Conservation (phyloP, 1,140 invertebrate species). For the Eumeta japonica region DNA sequence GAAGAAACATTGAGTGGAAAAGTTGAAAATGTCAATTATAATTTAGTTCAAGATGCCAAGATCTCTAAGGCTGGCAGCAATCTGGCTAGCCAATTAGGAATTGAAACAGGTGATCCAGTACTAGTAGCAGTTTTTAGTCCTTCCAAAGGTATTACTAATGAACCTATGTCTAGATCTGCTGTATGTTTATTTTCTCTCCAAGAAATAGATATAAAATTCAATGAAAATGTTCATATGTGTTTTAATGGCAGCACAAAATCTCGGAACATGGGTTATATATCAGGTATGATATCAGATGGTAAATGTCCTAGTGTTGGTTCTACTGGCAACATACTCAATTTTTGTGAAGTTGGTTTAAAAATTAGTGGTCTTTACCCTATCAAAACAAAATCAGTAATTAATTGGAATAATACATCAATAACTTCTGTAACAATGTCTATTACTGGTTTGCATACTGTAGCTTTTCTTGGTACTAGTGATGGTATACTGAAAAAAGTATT, state of each 20-base stretch:
- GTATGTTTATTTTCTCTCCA: conserved; percentile 79
- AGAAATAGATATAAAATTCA: conserved; percentile 90
- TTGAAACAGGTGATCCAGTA: conserved; percentile 73
- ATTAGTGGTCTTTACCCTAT: conserved; percentile 87
- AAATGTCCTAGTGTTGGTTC: conserved; percentile 83
- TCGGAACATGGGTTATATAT: conserved; percentile 87
- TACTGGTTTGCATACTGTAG: conserved; percentile 86
- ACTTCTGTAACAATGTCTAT: conserved; percentile 80
- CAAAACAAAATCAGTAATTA: conserved; percentile 67
- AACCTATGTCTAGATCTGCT: conserved; percentile 74
- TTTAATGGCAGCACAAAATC: conserved; percentile 91
- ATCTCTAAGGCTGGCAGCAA: conserved; percentile 77
- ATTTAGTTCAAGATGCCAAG: conserved; percentile 89
- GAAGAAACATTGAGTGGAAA: conserved; percentile 51
- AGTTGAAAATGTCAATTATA: conserved; percentile 67
- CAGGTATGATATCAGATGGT: conserved; percentile 85
- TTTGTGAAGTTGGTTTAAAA: conserved; percentile 89
- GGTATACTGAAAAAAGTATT: conserved; percentile 41
- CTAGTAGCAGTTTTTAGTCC: conserved; percentile 84
- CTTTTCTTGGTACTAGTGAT: conserved; percentile 67
- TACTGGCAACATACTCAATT: conserved; percentile 86
- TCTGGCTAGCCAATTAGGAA: conserved; percentile 75
- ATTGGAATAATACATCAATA: conserved; percentile 77
- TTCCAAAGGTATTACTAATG: conserved; percentile 77
- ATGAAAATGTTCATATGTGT: conserved; percentile 95